Percentiles rank a stretch among this genome's conserved stretches.
Evolutionary conservation across 2,888 invertebrate genomes (phyloP).

Genomic region (Drosophila atroscutellata): DNA sequence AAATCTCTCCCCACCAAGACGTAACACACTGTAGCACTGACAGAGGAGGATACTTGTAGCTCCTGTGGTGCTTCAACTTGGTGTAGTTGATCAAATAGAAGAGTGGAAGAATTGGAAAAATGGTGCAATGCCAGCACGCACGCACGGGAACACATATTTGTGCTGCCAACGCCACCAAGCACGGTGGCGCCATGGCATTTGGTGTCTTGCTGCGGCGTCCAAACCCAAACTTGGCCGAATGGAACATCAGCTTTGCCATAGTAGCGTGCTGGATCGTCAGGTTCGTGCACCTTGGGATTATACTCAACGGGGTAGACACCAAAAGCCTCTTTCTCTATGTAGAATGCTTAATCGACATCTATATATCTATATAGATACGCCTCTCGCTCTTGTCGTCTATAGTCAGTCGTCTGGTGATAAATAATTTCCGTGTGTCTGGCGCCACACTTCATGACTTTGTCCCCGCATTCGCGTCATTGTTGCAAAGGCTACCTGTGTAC

Average conservation of each 20-base stretch:
- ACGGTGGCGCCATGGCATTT: conserved; percentile 88
- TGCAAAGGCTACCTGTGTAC: conserved; percentile 45
- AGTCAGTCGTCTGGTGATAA: conserved; percentile 17
- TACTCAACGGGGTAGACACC: conserved; percentile 97
- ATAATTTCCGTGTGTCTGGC: conserved; percentile 30
- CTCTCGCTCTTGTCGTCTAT: background rate
- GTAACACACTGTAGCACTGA: conserved; percentile 36
- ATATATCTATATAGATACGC: background rate
- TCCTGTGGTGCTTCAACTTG: conserved; percentile 92
- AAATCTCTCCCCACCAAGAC: conserved; percentile 32
- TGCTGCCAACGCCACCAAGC: conserved; percentile 97
- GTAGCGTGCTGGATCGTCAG: conserved; percentile 96
- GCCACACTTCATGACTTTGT: conserved; percentile 14
- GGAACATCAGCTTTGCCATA: conserved; percentile 98
- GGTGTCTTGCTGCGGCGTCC: conserved; percentile 93
- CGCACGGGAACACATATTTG: conserved; percentile 94
- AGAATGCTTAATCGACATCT: conserved; percentile 8
- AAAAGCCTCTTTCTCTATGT: conserved; percentile 83
- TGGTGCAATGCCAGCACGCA: conserved; percentile 90
- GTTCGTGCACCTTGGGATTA: conserved; percentile 95
- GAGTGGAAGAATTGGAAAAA: conserved; percentile 90
- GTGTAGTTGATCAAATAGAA: conserved; percentile 93
- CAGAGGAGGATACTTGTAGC: conserved; percentile 90
- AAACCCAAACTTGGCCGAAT: conserved; percentile 93
- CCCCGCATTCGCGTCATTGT: background rate